Base-by-base conservation (phyloP, 2,797 vertebrate genomes). In the Sylvilagus floridanus region DNA sequence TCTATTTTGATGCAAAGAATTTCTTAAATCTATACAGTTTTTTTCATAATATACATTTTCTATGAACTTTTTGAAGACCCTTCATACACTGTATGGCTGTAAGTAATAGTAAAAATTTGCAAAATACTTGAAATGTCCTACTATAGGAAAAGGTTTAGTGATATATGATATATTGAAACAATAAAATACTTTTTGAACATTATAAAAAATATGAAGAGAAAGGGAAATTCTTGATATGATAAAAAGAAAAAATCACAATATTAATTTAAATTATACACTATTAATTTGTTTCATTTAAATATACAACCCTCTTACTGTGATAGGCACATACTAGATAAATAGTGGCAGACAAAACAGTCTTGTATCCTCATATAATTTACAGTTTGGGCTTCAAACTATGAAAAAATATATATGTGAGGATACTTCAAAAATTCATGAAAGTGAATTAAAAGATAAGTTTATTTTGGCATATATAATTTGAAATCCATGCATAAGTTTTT, bases 91-190 rank as follows among this genome's bases (percentile, higher is more conserved):
- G 42, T 52, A 62, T 52, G 37, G 69, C 52, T 92, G 35, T 52
- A 72, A 65, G 52, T 37, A 84, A 83, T 60, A 91, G 60, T 28
- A 85, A 95, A 82, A 71, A 79, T n/a, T 21, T 83, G n/a, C 32
- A 88, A 96, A 84, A 12, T 37, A 32, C 71, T 73, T 94, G 71
- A 94, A 91, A 92, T 84, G 5, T 71, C 4, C 14, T 73, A 90
- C 50, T 63, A 82, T 0, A 73, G 71, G 32, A 94, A 90, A 96
- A 93, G 22, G 91, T 17, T 92, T n/a, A 85, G 14, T 65, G 60
- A 84, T 90, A 84, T 81, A 77, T 88, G 66, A 86, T 83, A 81
- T 47, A 72, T 50, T 91, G 90, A 91, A 78, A 85, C 7, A 93
- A 88, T 54, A 81, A 91, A 73, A 47, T 76, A 72, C 7, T 47